Percentiles rank a stretch among this genome's conserved stretches.
These are phyloP conservation scores for Irena cyanogastra DNA, from an alignment of 2,113 vertebrate genomes.

Conservation along the genomic window DNA sequence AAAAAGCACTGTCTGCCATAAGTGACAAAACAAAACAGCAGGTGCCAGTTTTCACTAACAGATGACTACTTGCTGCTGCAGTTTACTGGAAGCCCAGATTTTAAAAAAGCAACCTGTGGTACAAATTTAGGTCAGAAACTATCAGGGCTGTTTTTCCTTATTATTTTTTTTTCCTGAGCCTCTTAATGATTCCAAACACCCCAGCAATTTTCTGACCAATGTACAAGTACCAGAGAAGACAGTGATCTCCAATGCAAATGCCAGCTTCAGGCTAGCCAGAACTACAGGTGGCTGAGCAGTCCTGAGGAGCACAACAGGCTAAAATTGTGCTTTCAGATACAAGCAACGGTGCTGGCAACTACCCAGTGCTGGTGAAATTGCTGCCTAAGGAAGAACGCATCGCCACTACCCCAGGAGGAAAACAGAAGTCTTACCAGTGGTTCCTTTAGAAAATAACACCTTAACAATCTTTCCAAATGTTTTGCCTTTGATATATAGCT, in stretches of 20 bases:
- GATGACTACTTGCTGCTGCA: constrained; percentile 16
- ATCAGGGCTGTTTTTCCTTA: constrained; percentile 46
- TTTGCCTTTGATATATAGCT: constrained; percentile 74
- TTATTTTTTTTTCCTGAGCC: constrained; percentile 61
- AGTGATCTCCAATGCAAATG: constrained; percentile 23
- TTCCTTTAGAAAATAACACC: constrained; percentile 49
- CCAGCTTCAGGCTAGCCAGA: neutral
- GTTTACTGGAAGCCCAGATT: constrained; percentile 43
- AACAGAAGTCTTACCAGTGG: constrained; percentile 36
- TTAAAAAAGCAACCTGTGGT: neutral
- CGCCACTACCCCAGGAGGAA: constrained; percentile 14
- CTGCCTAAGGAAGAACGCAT: constrained; percentile 35
- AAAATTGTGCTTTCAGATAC: constrained; percentile 59
- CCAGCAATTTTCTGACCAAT: constrained; percentile 21
- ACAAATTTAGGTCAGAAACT: constrained; percentile 60
- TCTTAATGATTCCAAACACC: constrained; percentile 56
- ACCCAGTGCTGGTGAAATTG: constrained; percentile 36
- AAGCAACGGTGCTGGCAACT: constrained; percentile 30
- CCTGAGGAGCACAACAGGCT: neutral
- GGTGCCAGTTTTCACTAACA: constrained; percentile 7
- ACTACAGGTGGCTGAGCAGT: constrained; percentile 11
- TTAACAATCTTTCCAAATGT: constrained; percentile 50
- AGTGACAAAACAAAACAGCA: neutral
- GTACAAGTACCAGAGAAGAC: neutral
- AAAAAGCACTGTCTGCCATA: constrained; percentile 12